Evolutionary conservation across 2,888 invertebrate genomes (phyloP).

Genomic region (Ditylenchus weischeri): DNA sequence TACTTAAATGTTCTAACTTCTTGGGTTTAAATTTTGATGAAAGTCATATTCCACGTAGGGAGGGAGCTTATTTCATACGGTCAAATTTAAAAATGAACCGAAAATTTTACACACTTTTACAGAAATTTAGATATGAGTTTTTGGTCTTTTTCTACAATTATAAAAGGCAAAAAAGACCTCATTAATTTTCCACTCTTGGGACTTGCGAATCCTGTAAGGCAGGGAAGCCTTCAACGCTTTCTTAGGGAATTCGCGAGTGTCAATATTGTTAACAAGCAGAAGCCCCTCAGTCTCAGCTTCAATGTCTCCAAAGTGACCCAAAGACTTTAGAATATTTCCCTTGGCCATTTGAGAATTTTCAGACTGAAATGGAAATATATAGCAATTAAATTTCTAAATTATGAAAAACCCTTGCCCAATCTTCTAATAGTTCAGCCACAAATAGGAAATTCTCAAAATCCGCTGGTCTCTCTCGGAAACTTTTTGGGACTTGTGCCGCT

Average conservation of each 20-base stretch:
- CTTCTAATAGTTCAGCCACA: conserved; percentile 2
- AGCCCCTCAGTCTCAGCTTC: conserved; percentile 77
- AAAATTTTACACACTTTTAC: neutral
- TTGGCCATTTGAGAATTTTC: conserved; percentile 67
- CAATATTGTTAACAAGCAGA: conserved; percentile 74
- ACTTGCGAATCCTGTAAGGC: conserved; percentile 12
- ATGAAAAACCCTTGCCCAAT: neutral
- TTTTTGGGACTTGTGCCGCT: conserved; percentile 61
- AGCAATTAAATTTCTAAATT: too few species aligned
- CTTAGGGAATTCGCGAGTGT: conserved; percentile 70
- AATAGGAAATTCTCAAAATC: conserved; percentile 56
- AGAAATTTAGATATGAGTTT: neutral
- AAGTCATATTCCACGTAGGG: too few species aligned
- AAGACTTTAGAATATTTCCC: conserved; percentile 66
- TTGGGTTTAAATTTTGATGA: too few species aligned
- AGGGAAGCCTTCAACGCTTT: conserved; percentile 3
- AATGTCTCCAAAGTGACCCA: conserved; percentile 76
- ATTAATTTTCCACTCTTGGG: conserved; percentile 51
- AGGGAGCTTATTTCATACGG: too few species aligned
- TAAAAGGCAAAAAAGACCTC: conserved; percentile 28
- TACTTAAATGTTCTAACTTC: too few species aligned
- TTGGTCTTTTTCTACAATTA: neutral
- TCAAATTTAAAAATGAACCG: too few species aligned
- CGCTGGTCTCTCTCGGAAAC: conserved; percentile 64
- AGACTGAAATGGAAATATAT: conserved; percentile 64